Base-by-base conservation (phyloP, 2,888 invertebrate genomes). In the Apodemia duryi region DNA sequence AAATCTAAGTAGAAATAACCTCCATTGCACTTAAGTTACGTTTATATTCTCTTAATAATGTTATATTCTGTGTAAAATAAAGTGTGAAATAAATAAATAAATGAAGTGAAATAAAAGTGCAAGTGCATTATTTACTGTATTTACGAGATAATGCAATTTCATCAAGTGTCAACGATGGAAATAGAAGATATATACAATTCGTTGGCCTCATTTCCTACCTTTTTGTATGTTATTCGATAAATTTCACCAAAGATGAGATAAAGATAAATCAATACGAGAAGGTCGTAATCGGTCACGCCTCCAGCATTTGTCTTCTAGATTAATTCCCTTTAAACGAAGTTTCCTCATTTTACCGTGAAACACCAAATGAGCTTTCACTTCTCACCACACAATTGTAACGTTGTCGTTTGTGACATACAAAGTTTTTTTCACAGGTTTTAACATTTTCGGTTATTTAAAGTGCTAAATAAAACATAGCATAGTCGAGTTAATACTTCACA, bases 251-350 rank as follows among this genome's bases (percentile, higher is more conserved):
- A 11, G 11, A 32, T 32, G 11, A 57, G 29, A 57, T 13, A 32
- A 60, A 13, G 35, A 60, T n/a, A 60, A 32, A 60, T 60, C 57
- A 35, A 60, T 35, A 35, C 32, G 13, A 35, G 5, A 57, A 57
- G 32, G 32, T 32, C 32, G 57, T 57, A 57, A 57, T 57, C 57
- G 57, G 57, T 57, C 57, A 57, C 57, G 57, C 57, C 32, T 13
- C 57, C 32, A 35, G 11, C 57, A 57, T 57, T 57, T 13, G 35
- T 57, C 32, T 57, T 32, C 32, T 29, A 57, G 6, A 57, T 35
- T 32, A 57, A 57, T 29, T 32, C 57, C 57, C 13, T 57, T 49
- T n/a, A n/a, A 49, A 6, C 49, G n/a, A 57, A 57, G 57, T 57
- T 54, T 57, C 32, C 57, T 57, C 57, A 57, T 57, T 57, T 57